These are phyloP conservation scores for Procambarus clarkii DNA, from an alignment of 1,140 invertebrate genomes.

Conservation along the genomic window DNA sequence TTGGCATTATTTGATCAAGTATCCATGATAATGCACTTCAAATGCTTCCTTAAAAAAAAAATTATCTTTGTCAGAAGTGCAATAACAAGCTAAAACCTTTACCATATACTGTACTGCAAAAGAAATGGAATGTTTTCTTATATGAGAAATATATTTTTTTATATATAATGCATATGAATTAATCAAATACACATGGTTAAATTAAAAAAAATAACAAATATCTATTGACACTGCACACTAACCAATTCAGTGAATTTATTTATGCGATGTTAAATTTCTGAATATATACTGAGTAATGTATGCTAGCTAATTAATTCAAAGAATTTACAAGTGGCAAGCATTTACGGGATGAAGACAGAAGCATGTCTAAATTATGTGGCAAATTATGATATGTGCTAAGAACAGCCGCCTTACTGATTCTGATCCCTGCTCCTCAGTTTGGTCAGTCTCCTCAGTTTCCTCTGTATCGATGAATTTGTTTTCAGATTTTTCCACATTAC, in stretches of 20 bases:
- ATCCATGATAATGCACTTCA: neutral
- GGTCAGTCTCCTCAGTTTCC: constrained; percentile 48
- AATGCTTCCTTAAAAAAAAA: neutral
- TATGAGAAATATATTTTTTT: neutral
- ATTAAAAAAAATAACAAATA: neutral
- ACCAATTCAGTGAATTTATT: neutral
- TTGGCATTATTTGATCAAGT: neutral
- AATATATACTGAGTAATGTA: constrained; percentile 29
- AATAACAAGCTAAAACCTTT: too few species aligned
- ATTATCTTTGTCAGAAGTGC: neutral
- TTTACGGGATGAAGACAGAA: constrained; percentile 12
- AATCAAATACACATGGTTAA: neutral
- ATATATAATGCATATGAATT: neutral
- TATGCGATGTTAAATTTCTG: neutral
- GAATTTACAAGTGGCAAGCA: constrained; percentile 24
- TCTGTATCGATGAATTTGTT: constrained; percentile 46
- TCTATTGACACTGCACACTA: neutral
- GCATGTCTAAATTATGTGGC: constrained; percentile 22
- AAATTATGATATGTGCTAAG: neutral
- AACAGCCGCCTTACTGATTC: constrained; percentile 60
- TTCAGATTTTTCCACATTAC: constrained; percentile 52
- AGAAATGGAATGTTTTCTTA: neutral
- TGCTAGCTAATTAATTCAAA: neutral
- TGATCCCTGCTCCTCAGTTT: constrained; percentile 54
- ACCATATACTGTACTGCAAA: neutral